A percentile compares a stretch with the other conserved stretches of the same genome.
Evolutionary conservation across 2,888 invertebrate genomes (phyloP).

Genomic region (Phania funesta): DNA sequence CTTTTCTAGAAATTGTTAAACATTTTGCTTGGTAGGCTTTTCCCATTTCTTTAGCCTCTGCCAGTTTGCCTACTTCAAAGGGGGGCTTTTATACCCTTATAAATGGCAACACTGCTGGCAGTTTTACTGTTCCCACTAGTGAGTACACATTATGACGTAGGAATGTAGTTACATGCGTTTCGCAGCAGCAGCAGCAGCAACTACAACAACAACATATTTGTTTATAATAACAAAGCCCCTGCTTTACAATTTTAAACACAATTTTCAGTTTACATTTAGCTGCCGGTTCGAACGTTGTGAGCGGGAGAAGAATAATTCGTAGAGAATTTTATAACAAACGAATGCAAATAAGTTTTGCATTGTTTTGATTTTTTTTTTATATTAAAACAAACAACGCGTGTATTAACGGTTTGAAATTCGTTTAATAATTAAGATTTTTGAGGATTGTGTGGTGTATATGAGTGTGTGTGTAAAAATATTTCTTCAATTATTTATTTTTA

Average conservation of each 20-base stretch:
- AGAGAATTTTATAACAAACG: conserved; percentile 10
- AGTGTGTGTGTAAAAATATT: background rate
- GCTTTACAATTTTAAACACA: conserved; percentile 29
- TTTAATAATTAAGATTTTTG: conserved; percentile 34
- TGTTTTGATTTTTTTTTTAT: conserved; percentile 17
- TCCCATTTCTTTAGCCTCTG: too few relatives aligned
- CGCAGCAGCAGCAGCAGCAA: background rate
- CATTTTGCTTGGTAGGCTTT: too few relatives aligned
- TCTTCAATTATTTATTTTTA: conserved; percentile 15
- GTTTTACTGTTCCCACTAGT: background rate
- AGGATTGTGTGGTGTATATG: too few relatives aligned
- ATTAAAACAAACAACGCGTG: conserved; percentile 42
- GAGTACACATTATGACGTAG: conserved; percentile 16
- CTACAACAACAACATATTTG: background rate
- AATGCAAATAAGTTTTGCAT: conserved; percentile 20
- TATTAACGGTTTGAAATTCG: conserved; percentile 47
- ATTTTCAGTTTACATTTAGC: conserved; percentile 61
- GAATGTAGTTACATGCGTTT: conserved; percentile 13
- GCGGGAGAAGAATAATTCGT: conserved; percentile 5
- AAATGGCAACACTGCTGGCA: too few relatives aligned
- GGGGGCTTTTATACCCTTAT: too few relatives aligned
- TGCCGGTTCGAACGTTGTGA: conserved; percentile 55
- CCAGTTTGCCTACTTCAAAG: too few relatives aligned
- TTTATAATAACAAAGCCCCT: conserved; percentile 39
- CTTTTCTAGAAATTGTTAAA: too few relatives aligned